A percentile compares a stretch with the other conserved stretches of the same genome.
Conservation (phyloP, 2,888 invertebrate species). For the Idaea aversata region DNA sequence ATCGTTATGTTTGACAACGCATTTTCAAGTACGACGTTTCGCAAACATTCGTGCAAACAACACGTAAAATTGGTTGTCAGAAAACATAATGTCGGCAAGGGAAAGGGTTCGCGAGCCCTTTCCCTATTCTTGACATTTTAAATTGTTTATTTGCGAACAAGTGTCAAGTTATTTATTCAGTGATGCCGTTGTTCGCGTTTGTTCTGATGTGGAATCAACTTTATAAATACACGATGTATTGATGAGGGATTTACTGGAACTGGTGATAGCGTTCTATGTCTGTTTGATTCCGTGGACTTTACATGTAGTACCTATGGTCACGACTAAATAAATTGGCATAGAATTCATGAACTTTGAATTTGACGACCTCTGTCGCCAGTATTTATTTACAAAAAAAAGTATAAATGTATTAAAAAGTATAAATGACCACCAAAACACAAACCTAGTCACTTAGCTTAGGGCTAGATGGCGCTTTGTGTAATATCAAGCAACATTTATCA, state of each 20-base stretch:
- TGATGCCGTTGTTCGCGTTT: slow-evolving; percentile 39
- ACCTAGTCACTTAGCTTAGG: too few species aligned
- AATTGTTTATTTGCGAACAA: slow-evolving; percentile 79
- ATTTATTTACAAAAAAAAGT: too few species aligned
- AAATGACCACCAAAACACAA: too few species aligned
- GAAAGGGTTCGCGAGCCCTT: slow-evolving; percentile 72
- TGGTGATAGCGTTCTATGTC: neutral
- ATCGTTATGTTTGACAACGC: neutral
- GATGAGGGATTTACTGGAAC: neutral
- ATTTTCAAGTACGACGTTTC: neutral
- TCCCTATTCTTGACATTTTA: slow-evolving; percentile 78
- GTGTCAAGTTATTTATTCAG: slow-evolving; percentile 78
- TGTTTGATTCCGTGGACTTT: too few species aligned
- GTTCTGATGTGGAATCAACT: slow-evolving; percentile 1
- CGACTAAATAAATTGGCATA: too few species aligned
- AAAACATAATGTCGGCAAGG: slow-evolving; percentile 68
- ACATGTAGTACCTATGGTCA: too few species aligned
- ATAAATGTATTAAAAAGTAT: too few species aligned
- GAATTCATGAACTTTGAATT: too few species aligned
- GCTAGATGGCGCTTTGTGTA: too few species aligned
- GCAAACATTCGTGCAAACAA: slow-evolving; percentile 49
- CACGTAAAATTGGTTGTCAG: slow-evolving; percentile 70
- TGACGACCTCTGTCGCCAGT: too few species aligned
- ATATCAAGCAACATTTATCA: too few species aligned
- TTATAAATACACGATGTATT: neutral